Evolutionary conservation across 2,888 invertebrate genomes (phyloP).

Genomic region (Unio delphinus): DNA sequence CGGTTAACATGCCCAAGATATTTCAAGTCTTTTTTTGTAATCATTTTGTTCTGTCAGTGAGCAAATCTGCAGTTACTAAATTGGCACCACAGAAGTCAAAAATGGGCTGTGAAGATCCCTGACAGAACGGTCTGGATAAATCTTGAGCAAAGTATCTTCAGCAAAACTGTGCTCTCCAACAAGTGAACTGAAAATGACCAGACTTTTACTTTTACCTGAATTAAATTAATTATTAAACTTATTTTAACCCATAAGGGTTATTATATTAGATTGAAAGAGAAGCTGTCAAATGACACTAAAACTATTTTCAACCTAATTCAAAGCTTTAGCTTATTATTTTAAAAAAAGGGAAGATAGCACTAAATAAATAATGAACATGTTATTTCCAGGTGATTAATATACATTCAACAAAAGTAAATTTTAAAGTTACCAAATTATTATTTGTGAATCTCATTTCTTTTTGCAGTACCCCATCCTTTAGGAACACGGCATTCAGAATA

Average conservation of each 20-base stretch:
- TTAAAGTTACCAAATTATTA: not conserved
- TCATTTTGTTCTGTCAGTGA: too few relatives aligned
- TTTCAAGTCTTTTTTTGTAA: too few relatives aligned
- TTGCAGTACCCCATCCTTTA: constrained; percentile 22
- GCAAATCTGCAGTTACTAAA: too few relatives aligned
- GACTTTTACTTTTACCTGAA: too few relatives aligned
- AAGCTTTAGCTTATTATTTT: not conserved
- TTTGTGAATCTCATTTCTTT: constrained; percentile 13
- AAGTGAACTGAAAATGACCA: too few relatives aligned
- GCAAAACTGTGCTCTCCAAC: too few relatives aligned
- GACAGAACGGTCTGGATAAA: too few relatives aligned
- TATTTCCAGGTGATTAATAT: constrained; percentile 55
- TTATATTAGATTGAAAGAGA: not conserved
- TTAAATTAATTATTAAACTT: too few relatives aligned
- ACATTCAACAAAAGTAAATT: constrained; percentile 20
- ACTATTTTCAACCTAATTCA: not conserved
- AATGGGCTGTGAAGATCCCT: too few relatives aligned
- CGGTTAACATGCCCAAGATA: too few relatives aligned
- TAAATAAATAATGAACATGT: not conserved
- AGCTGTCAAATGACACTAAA: not conserved
- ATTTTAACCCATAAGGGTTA: not conserved
- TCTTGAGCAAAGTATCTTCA: too few relatives aligned
- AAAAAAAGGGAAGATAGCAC: not conserved
- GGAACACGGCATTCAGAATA: constrained; percentile 64
- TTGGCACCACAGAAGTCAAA: too few relatives aligned